These are phyloP conservation scores for Actenoides lindsayi DNA, from an alignment of 2,113 vertebrate species.

Conservation along the genomic window DNA sequence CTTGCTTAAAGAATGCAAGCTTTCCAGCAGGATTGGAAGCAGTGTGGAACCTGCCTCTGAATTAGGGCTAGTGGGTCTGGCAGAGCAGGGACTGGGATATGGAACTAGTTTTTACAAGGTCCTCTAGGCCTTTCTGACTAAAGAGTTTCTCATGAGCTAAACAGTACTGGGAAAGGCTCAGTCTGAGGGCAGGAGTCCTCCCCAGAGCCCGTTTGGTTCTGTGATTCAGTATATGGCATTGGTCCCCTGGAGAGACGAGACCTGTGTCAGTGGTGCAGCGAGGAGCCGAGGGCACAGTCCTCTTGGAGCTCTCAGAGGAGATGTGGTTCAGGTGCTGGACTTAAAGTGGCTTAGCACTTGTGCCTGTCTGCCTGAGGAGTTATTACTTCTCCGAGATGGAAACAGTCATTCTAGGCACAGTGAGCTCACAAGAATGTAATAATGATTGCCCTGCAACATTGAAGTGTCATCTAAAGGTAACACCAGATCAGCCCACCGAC, in stretches of 20 bases:
- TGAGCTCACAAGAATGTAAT: not conserved
- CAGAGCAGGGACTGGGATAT: not conserved
- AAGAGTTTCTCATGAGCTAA: not conserved
- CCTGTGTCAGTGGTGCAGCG: not conserved
- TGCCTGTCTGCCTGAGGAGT: not conserved
- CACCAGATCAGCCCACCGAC: not conserved
- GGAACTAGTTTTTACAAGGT: not conserved
- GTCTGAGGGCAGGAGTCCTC: not conserved
- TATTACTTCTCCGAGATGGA: not conserved
- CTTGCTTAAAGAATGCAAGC: not conserved
- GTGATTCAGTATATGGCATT: not conserved
- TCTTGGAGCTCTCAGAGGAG: not conserved
- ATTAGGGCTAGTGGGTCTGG: not conserved
- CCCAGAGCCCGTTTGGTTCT: not conserved
- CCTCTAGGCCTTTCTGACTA: not conserved
- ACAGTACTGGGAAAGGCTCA: not conserved
- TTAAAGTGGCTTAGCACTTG: not conserved
- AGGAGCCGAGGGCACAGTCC: not conserved
- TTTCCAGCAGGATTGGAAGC: not conserved
- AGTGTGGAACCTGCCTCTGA: not conserved
- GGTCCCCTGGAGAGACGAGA: not conserved
- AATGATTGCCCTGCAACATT: not conserved
- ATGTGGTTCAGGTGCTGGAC: not conserved
- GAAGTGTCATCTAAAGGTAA: slow-evolving; percentile 29
- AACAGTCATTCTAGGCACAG: not conserved